A percentile compares a stretch with the other conserved stretches of the same genome.
These are phyloP conservation scores for Lacerta viridis DNA, from an alignment of 2,797 vertebrate species.

Conservation along the genomic window DNA sequence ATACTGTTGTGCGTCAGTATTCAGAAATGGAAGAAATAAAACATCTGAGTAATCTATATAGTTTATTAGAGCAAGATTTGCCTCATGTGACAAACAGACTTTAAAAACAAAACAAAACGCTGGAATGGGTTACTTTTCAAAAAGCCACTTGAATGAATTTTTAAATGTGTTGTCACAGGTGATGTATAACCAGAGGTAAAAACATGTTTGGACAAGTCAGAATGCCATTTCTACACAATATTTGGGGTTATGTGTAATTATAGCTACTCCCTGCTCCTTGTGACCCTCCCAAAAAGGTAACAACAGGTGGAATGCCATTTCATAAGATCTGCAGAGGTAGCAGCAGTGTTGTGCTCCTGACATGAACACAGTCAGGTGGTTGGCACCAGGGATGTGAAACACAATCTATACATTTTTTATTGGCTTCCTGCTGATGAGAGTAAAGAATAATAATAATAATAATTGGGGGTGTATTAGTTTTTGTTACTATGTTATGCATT, in stretches of 20 bases:
- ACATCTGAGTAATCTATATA: not conserved
- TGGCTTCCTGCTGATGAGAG: not conserved
- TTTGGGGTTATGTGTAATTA: not conserved
- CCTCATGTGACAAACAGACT: not conserved
- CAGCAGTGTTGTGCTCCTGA: not conserved
- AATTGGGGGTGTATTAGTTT: too few species aligned
- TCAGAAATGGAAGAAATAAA: not conserved
- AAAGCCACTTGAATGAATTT: not conserved
- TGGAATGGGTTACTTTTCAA: not conserved
- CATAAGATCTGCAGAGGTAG: not conserved
- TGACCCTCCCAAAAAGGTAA: not conserved
- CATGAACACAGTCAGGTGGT: not conserved
- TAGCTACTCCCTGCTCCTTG: not conserved
- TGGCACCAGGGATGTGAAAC: not conserved
- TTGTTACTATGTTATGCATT: too few species aligned
- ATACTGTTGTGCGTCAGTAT: not conserved
- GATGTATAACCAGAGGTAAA: not conserved
- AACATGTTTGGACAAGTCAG: not conserved
- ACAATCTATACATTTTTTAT: not conserved
- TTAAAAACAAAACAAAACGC: not conserved
- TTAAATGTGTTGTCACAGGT: not conserved
- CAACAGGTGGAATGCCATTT: not conserved
- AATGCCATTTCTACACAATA: not conserved
- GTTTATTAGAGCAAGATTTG: not conserved
- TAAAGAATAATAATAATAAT: not conserved